Conservation (phyloP, 2,797 vertebrate genomes). For the Takifugu ocellatus region DNA sequence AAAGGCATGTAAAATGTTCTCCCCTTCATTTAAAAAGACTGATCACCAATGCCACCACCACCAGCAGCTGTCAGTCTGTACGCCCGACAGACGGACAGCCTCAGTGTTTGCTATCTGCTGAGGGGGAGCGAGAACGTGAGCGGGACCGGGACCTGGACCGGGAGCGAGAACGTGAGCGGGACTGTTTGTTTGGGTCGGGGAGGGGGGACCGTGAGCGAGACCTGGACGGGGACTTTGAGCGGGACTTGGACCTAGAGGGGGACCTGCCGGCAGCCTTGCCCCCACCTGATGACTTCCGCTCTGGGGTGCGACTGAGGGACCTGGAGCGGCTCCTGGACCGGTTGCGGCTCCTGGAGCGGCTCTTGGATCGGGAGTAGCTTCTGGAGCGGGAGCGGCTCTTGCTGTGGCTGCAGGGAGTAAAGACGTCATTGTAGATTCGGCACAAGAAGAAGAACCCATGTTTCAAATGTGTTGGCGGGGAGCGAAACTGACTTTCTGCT, state of each 20-base stretch:
- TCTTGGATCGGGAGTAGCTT: constrained; percentile 79
- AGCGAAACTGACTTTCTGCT: constrained; percentile 76
- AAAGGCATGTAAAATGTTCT: constrained; percentile 19
- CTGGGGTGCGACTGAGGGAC: constrained; percentile 83
- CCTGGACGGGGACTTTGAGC: constrained; percentile 46
- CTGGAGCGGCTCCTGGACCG: constrained; percentile 73
- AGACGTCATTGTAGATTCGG: neutral
- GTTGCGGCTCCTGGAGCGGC: constrained; percentile 74
- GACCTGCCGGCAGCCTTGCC: constrained; percentile 59
- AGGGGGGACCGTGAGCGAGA: constrained; percentile 68
- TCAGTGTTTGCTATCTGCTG: constrained; percentile 64
- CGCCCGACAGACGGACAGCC: constrained; percentile 4
- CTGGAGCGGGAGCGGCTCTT: constrained; percentile 86
- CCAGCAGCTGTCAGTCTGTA: constrained; percentile 16
- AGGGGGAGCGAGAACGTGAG: constrained; percentile 63
- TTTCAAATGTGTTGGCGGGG: too few species aligned
- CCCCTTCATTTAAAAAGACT: constrained; percentile 30
- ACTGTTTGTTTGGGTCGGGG: constrained; percentile 62
- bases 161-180: constrained; percentile 62
- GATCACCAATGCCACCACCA: constrained; percentile 3
- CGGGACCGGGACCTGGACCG: constrained; percentile 65
- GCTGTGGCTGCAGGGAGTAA: constrained; percentile 53
- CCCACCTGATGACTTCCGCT: constrained; percentile 77
- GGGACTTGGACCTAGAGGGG: constrained; percentile 67
- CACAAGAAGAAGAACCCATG: too few species aligned